Base-by-base conservation (phyloP, 2,797 vertebrate species). In the Huso huso region DNA sequence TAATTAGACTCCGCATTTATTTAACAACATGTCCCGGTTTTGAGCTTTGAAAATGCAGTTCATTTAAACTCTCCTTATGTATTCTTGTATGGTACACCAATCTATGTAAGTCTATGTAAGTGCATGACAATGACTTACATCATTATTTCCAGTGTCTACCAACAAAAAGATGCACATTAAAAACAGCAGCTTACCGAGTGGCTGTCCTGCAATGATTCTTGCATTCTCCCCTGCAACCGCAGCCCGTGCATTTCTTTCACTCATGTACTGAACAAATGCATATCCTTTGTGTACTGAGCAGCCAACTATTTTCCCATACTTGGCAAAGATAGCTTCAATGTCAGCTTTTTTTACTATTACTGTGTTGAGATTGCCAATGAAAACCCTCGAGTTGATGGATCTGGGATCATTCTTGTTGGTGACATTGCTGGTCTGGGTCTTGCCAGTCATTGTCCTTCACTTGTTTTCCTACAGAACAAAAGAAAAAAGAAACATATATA, bases 371-470 rank as follows among this genome's bases (percentile, higher is more conserved):
- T 99, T 99, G 73, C 96, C 96, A 0, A 99, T 98, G 84, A 99
- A 99, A 81, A 99, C 96, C 82, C 96, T 91, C 55, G 96, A 95
- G 86, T 98, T 99, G 86, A 99, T 93, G 73, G 96, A 99, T 79
- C 93, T 96, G 0, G 93, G 96, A 82, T 99, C 96, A 6, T 97
- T 99, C 92, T 99, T 99, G 86, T 99, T 99, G 88, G 96, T 99
- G 81, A 99, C 93, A 15, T 99, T 99, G 93, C 96, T 99, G 79
- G 96, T 99, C 86, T 98, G 96, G 78, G 86, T 94, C 92, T 99
- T 99, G 84, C 96, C 96, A 2, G 95, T 99, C 96, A 99, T 98
- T 87, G 81, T 93, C 85, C 82, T 82, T 82, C 86, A 71, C 75
- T 74, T 75, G 72, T 86, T 88, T 86, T 86, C 82, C 91, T 94